A percentile compares a stretch with the other conserved stretches of the same genome.
Evolutionary conservation across 2,797 vertebrate genomes (phyloP).

Genomic region (Epinephelus awoara): DNA sequence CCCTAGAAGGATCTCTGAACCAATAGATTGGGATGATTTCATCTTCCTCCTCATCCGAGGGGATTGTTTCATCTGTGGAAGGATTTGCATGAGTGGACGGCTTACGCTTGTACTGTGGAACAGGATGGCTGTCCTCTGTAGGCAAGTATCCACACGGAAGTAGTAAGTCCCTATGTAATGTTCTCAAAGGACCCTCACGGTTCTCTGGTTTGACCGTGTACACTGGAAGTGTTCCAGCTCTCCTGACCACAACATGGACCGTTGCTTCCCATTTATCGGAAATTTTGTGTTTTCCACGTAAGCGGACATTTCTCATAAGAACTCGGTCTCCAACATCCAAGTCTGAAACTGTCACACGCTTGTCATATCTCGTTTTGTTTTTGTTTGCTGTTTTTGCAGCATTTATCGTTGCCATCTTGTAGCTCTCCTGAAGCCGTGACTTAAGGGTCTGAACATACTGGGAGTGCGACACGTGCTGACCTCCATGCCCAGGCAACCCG

Average conservation of each 20-base stretch:
- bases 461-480: conserved; percentile 4
- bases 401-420: background rate
- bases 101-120: no score
- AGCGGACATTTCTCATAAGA: background rate
- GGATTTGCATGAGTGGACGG: no score
- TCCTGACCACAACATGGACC: background rate
- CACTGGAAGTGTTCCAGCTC: background rate
- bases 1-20: no score
- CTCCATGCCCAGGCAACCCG: background rate
- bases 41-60: no score
- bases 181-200: background rate
- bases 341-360: background rate
- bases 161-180: no score
- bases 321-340: background rate
- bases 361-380: background rate
- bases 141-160: no score
- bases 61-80: no score
- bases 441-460: conserved; percentile 32
- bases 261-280: conserved; percentile 9
- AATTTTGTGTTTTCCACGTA: conserved; percentile 10
- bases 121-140: no score
- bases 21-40: no score
- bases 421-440: background rate
- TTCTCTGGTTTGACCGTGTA: no score
- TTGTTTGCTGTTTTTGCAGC: conserved; percentile 2